Conservation (phyloP, 2,797 vertebrate species). For the Cirrhinus molitorella region DNA sequence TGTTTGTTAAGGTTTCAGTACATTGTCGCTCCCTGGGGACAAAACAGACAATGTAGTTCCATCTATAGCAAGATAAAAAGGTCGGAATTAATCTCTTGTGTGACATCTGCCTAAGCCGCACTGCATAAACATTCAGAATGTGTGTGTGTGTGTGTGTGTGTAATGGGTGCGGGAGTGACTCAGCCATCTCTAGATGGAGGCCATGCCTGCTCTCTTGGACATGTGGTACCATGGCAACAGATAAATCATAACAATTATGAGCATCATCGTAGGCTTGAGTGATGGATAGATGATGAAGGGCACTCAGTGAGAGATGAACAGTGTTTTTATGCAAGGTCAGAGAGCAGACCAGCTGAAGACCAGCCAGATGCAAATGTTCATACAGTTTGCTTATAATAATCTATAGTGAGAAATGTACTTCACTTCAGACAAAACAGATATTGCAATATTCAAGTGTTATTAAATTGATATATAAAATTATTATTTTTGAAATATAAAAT, state of each 20-base stretch:
- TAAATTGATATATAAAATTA: neutral
- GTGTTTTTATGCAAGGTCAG: constrained; percentile 51
- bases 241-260: constrained; percentile 59
- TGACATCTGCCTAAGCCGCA: constrained; percentile 20
- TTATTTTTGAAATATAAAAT: neutral
- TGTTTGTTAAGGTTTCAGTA: constrained; percentile 20
- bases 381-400: constrained; percentile 26
- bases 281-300: constrained; percentile 36
- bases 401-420: constrained; percentile 22
- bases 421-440: constrained; percentile 1
- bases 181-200: constrained; percentile 44
- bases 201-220: constrained; percentile 36
- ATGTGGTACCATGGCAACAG: constrained; percentile 52
- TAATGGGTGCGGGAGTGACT: constrained; percentile 43
- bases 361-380: constrained; percentile 29
- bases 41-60: constrained; percentile 15
- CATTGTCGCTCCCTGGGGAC: neutral
- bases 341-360: constrained; percentile 25
- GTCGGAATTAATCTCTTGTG: constrained; percentile 23
- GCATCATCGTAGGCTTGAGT: constrained; percentile 46
- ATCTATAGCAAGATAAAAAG: constrained; percentile 33
- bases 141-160: constrained; percentile 15
- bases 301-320: constrained; percentile 46
- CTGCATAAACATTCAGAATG: constrained; percentile 21
- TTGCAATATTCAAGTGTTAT: constrained; percentile 1